Base-by-base conservation (phyloP, 2,888 invertebrate species). In the Rambutsinella grinnellia region DNA sequence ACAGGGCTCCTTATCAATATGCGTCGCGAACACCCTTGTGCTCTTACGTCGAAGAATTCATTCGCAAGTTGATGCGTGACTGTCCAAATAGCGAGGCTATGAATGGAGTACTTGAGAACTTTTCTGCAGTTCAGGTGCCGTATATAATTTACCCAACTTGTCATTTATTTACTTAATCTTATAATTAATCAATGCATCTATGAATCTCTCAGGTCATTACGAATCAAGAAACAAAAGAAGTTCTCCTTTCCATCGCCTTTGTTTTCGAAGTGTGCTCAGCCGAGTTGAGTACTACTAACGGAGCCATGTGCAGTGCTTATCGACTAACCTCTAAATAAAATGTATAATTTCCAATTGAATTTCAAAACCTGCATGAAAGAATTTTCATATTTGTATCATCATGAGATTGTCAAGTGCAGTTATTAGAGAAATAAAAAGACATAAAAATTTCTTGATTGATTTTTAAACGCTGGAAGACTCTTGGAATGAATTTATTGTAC, bases 51-150 rank as follows among this genome's bases (percentile, higher is more conserved):
- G 54, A 47, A 3, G 47, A 54, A 13, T 61, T 70, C 17, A 62
- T 70, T n/a, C 17, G 21, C 0, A 61, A 70, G 24, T 47, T 70
- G 13, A 61, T 21, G 2, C 17, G 3, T 8, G 23, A n/a, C 5
- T n/a, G n/a, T n/a, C n/a, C n/a, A n/a, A n/a, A 47, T 10, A 21
- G 46, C 6, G 28, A 13, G 8, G 56, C 21, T 2, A 61, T 70
- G 53, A 70, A 62, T 19, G 56, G 61, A 1, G 61, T 70, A 2
- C 44, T 70, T 1, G 69, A 70, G 56, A 61, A 70, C n/a, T 70
- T 70, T 15, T 36, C 69, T 23, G 62, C 62, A 21, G 3, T 62
- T 19, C 69, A 70, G 69, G 69, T 56, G 10, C 10, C 5, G n/a
- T 6, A 51, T n/a, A n/a, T n/a, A n/a, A 8, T 61, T 13, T 5